These are phyloP conservation scores for Ochropleura plecta DNA, from an alignment of 2,888 invertebrate genomes.

Conservation along the genomic window DNA sequence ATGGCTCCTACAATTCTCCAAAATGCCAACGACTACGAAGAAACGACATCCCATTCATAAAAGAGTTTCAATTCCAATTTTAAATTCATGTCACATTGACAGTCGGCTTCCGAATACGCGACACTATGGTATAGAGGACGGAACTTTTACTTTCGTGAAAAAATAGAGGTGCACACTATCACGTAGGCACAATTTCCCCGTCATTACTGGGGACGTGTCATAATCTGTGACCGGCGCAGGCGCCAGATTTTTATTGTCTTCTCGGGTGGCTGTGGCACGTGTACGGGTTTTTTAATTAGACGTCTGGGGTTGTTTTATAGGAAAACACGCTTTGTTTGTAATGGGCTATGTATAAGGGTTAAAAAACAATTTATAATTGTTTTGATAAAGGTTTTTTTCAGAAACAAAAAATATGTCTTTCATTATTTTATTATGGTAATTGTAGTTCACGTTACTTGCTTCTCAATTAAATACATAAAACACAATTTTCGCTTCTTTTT, in stretches of 20 bases:
- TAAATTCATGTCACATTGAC: conserved; percentile 79
- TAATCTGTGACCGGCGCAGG: conserved; percentile 84
- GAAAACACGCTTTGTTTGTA: conserved; percentile 4
- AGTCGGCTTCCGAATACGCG: conserved; percentile 83
- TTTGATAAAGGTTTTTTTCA: not conserved
- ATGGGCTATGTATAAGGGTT: too few relatives aligned
- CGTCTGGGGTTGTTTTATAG: conserved; percentile 59
- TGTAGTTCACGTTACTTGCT: too few relatives aligned
- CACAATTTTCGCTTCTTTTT: not conserved
- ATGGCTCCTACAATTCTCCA: conserved; percentile 45
- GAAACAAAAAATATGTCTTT: too few relatives aligned
- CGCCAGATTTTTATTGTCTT: conserved; percentile 87
- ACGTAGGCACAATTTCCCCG: conserved; percentile 87
- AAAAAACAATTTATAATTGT: not conserved
- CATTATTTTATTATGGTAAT: not conserved
- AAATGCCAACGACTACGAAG: conserved; percentile 70
- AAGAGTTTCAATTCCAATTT: conserved; percentile 74
- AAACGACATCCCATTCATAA: conserved; percentile 66
- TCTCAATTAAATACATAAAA: not conserved
- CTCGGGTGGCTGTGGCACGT: conserved; percentile 73
- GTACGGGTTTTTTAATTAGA: conserved; percentile 64
- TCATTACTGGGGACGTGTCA: conserved; percentile 87
- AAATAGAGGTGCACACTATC: conserved; percentile 77
- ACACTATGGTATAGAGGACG: conserved; percentile 74
- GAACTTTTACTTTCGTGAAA: conserved; percentile 85